phyloP scores from a whole-genome alignment of 2,113 vertebrate genomes.

The Gobiocypris rarus region DNA sequence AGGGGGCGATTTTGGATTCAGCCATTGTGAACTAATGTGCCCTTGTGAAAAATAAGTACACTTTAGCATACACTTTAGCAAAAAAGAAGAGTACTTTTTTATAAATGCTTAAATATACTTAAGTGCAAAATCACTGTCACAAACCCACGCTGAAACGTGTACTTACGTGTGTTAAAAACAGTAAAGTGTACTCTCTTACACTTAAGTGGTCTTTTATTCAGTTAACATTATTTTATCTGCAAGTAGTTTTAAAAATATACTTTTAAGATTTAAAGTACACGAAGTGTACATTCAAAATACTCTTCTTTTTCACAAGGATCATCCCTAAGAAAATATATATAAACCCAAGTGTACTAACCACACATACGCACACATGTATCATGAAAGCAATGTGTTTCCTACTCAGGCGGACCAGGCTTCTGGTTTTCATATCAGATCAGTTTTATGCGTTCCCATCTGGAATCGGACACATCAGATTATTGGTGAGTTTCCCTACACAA shows the following conservation, averaged over 20 bases:
- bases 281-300: background rate
- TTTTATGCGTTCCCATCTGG: conserved; percentile 83
- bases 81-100: background rate
- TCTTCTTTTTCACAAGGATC: background rate
- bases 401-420: conserved; percentile 79
- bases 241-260: no score
- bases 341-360: background rate
- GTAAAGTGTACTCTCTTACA: background rate
- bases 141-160: no score
- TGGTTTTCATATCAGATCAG: conserved; percentile 80
- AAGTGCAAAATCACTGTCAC: no score
- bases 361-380: background rate
- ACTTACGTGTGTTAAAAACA: background rate
- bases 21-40: background rate
- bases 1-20: no score
- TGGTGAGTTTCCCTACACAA: conserved; percentile 65
- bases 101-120: no score
- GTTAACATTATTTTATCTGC: no score
- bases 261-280: no score
- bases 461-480: conserved; percentile 83
- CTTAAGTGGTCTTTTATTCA: background rate
- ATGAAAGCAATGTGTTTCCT: background rate
- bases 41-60: background rate
- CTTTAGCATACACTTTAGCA: background rate
- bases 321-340: background rate